phyloP scores from a whole-genome alignment of 2,797 vertebrate species.

The Leuciscus waleckii region DNA sequence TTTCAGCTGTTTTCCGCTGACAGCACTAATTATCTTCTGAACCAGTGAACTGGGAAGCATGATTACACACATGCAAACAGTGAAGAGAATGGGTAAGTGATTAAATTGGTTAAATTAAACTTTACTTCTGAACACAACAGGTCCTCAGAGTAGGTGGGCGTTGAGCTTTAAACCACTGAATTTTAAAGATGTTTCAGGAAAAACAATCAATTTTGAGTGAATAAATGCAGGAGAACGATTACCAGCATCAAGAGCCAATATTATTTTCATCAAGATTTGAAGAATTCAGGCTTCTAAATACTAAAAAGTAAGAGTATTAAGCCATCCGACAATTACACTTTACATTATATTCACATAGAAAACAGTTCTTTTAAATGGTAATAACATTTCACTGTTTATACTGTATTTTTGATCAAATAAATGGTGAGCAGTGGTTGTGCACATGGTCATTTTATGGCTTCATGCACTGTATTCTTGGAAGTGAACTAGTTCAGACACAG shows the following conservation, averaged over 20 bases:
- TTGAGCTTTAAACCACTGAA: not conserved
- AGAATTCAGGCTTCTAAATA: not conserved
- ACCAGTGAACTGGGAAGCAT: slow-evolving; percentile 4
- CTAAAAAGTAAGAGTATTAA: not conserved
- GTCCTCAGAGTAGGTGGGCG: not conserved
- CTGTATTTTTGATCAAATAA: no score
- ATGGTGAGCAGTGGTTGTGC: not conserved
- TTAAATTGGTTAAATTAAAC: not conserved
- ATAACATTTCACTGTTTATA: no score
- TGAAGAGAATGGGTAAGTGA: not conserved
- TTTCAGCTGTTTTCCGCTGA: not conserved
- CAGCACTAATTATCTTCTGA: slow-evolving; percentile 24
- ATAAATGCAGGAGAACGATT: not conserved
- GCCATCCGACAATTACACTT: not conserved
- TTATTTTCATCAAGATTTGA: not conserved
- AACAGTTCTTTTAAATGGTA: no score
- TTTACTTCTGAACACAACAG: not conserved
- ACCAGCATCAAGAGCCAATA: not conserved
- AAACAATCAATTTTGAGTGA: not conserved
- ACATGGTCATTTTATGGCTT: not conserved
- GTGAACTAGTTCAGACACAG: not conserved
- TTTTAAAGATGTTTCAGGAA: not conserved
- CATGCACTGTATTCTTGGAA: not conserved
- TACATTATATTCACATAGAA: no score
- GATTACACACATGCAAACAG: slow-evolving; percentile 9